Conservation (phyloP, 2,888 invertebrate genomes). For the Phoronis australis region DNA sequence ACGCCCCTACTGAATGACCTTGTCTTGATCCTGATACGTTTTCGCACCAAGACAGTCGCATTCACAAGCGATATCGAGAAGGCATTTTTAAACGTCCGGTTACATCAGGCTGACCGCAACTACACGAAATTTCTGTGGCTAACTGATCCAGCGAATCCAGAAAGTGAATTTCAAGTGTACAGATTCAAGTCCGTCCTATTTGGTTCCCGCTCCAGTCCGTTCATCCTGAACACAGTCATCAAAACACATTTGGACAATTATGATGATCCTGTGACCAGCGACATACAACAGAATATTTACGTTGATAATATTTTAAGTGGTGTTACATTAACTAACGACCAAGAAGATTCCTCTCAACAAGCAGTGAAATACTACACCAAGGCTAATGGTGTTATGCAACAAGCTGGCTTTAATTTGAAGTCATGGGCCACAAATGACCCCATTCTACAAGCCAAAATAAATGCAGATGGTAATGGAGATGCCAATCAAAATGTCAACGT, state of each 20-base stretch:
- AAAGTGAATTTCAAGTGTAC: background rate
- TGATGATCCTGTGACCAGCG: background rate
- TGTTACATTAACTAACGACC: no score
- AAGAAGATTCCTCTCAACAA: background rate
- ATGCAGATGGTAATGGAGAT: background rate
- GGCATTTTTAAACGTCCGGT: no score
- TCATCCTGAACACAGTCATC: conserved; percentile 1
- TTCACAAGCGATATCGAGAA: no score
- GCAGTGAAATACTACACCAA: background rate
- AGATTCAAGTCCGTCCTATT: background rate
- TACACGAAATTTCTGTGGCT: background rate
- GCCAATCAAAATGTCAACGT: background rate
- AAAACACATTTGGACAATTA: background rate
- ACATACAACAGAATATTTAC: background rate
- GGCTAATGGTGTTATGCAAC: background rate
- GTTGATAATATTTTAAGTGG: conserved; percentile 1
- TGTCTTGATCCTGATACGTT: no score
- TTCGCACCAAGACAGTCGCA: no score
- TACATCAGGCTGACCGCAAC: background rate
- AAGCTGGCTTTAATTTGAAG: background rate
- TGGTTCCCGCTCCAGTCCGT: background rate
- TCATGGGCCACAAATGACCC: no score
- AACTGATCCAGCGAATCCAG: background rate
- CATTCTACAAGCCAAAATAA: no score
- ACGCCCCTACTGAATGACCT: background rate